Base-by-base conservation (phyloP, 2,888 invertebrate genomes). In the Tanypteryx hageni region DNA sequence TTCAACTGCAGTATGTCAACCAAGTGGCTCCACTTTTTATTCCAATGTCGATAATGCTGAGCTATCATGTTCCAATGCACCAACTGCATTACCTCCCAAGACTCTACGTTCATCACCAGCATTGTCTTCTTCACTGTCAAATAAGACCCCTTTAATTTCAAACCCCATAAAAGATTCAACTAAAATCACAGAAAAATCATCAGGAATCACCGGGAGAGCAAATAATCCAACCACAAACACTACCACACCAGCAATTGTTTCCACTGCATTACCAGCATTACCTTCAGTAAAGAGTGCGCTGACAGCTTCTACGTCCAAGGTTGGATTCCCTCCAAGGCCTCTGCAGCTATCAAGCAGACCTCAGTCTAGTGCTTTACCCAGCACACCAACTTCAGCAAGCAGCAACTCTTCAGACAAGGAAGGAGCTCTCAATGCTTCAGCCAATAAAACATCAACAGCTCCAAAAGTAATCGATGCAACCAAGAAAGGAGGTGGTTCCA, bases 141-240 rank as follows among this genome's bases (percentile, higher is more conserved):
- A 92, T 44, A 86, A 68, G n/a, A 76, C 64, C 10, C 64, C 84
- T 11, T 16, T 59, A n/a, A 64, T 91, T 22, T 92, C 81, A 16
- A 92, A 64, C 10, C 82, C 56, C 22, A 64, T 84, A 31, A 92
- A 92, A 31, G 92, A 89, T 44, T 81, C n/a, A 56, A 82, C 56
- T 56, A 82, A 82, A 81, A 89, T 93, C 61, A 64, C 93, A 31
- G 31, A 56, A n/a, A 59, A 92, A n/a, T 56, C 82, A 14, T 31
- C 84, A 64, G 57, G 92, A 57, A 76, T 85, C 18, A 89, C 68
- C n/a, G 11, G 76, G 3, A 92, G 68, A 68, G 56, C 44, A 18
- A 68, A 76, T 16, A 92, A 92, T 31, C 61, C 92, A 61, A 31
- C 44, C 18, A 83, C 16, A 18, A 64, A 27, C 13, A 68, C 27